A percentile compares a stretch with the other conserved stretches of the same genome.
Evolutionary conservation across 2,113 vertebrate species (phyloP).

Genomic region (Oreochromis niloticus): DNA sequence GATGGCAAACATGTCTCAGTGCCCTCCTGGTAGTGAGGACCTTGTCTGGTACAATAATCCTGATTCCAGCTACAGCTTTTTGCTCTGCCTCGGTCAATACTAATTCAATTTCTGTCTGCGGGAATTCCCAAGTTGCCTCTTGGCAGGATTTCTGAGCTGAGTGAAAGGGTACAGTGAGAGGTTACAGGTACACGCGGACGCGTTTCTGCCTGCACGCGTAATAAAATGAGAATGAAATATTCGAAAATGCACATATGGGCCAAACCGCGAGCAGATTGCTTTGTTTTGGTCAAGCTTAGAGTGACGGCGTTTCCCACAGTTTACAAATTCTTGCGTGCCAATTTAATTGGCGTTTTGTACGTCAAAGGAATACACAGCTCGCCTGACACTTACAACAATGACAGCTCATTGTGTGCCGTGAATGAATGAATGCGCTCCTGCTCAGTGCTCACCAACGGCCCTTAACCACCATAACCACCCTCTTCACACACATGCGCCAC

Average conservation of each 20-base stretch:
- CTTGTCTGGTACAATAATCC: slow-evolving; percentile 55
- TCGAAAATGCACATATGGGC: not conserved
- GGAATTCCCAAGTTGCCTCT: slow-evolving; percentile 64
- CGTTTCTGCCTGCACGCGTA: not conserved
- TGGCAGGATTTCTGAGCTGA: slow-evolving; percentile 59
- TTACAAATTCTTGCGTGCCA: not conserved
- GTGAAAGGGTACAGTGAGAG: slow-evolving; percentile 23
- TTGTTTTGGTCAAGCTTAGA: not conserved
- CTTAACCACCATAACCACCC: slow-evolving; percentile 18
- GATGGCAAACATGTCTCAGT: slow-evolving; percentile 34
- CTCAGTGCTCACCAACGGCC: not conserved
- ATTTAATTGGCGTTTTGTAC: slow-evolving; percentile 34
- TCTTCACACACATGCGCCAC: slow-evolving; percentile 14
- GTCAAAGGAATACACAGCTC: slow-evolving; percentile 9
- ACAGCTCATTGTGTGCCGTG: slow-evolving; percentile 25
- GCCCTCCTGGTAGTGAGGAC: slow-evolving; percentile 30
- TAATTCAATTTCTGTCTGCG: slow-evolving; percentile 68
- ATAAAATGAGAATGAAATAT: not conserved
- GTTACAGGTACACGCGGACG: slow-evolving; percentile 2
- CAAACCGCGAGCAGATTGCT: slow-evolving; percentile 10
- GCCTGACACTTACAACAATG: slow-evolving; percentile 37
- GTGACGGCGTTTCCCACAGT: slow-evolving; percentile 32
- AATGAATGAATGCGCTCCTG: slow-evolving; percentile 22
- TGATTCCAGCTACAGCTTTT: slow-evolving; percentile 48
- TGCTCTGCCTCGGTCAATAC: slow-evolving; percentile 61